phyloP scores from a whole-genome alignment of 2,888 invertebrate genomes.

The Apotomis betuletana region DNA sequence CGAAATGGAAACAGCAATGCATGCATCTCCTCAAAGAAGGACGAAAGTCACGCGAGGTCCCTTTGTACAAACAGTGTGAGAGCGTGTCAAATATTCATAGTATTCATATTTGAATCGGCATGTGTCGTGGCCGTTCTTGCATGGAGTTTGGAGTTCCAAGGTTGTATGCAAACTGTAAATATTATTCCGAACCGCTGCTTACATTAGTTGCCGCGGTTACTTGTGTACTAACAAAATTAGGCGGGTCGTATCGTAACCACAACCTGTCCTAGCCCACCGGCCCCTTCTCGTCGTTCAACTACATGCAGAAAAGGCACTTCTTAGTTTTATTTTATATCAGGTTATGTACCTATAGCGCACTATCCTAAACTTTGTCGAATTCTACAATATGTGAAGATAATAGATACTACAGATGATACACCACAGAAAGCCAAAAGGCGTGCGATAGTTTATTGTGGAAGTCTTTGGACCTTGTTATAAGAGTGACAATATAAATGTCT shows the following conservation, averaged over 20 bases:
- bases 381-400: too few species aligned
- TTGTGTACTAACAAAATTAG: conserved; percentile 73
- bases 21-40: conserved; percentile 5
- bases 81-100: conserved; percentile 49
- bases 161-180: conserved; percentile 57
- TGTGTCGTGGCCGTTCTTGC: conserved; percentile 30
- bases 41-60: conserved; percentile 5
- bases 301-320: too few species aligned
- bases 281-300: too few species aligned
- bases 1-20: conserved; percentile 49
- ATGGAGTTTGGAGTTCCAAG: conserved; percentile 47
- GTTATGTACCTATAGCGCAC: too few species aligned
- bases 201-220: conserved; percentile 60
- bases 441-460: too few species aligned
- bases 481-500: too few species aligned
- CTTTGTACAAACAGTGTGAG: conserved; percentile 1
- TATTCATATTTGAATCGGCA: conserved; percentile 43
- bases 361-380: too few species aligned
- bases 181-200: conserved; percentile 49
- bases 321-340: too few species aligned
- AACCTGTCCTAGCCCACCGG: neutral
- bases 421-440: too few species aligned
- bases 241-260: conserved; percentile 43
- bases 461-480: too few species aligned
- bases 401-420: too few species aligned